Percentiles rank a stretch among this genome's conserved stretches.
Evolutionary conservation across 1,140 invertebrate species (phyloP).

Genomic region (Chlorops oryzae): DNA sequence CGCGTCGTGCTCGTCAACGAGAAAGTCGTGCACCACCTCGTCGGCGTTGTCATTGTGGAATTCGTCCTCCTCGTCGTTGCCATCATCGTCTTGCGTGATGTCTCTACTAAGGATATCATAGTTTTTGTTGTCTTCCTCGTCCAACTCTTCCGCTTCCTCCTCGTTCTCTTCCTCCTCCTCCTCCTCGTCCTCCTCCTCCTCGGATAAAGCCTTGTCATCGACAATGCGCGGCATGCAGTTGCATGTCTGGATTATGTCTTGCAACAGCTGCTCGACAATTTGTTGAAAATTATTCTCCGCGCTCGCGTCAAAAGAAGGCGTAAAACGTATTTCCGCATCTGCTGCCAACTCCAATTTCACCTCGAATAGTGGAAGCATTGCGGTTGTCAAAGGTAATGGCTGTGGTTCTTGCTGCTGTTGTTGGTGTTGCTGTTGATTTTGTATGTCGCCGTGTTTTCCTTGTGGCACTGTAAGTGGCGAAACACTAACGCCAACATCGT

Average conservation of each 20-base stretch:
- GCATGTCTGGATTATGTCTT: conserved; percentile 46
- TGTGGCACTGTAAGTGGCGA: no score
- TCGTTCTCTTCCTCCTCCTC: neutral
- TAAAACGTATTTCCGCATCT: conserved; percentile 44
- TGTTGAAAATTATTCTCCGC: conserved; percentile 47
- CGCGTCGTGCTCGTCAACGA: no score
- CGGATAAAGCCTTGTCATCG: conserved; percentile 36
- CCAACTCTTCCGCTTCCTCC: neutral
- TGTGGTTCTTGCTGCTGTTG: conserved; percentile 6
- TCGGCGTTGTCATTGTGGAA: neutral
- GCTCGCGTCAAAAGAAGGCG: conserved; percentile 41
- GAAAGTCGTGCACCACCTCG: no score
- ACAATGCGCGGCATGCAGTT: conserved; percentile 45
- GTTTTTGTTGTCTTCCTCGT: neutral
- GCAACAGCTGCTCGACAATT: conserved; percentile 46
- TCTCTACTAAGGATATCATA: neutral
- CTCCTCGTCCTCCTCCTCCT: conserved; percentile 23
- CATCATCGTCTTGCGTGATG: neutral
- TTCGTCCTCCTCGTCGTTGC: neutral
- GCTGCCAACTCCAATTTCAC: conserved; percentile 42
- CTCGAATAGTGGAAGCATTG: conserved; percentile 37
- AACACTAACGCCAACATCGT: no score
- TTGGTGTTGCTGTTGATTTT: conserved; percentile 23
- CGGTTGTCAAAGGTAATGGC: conserved; percentile 9
- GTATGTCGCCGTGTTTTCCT: conserved; percentile 31